These are phyloP conservation scores for Pocillopora meandrina DNA, from an alignment of 92 coral and sea anemone genomes.

Conservation along the genomic window DNA sequence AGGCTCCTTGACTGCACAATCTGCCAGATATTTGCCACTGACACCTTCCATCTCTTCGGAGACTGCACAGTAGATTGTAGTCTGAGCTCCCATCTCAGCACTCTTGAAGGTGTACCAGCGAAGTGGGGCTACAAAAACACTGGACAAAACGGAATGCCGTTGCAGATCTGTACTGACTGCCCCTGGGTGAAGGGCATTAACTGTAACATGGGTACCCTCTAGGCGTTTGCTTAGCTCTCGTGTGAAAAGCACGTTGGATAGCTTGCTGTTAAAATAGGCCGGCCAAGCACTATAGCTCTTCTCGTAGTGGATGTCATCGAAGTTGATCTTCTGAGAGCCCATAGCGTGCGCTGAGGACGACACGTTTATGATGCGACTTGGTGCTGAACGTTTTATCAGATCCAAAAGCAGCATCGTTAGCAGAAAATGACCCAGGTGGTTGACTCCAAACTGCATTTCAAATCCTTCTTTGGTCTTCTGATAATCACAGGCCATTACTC, in stretches of 20 bases:
- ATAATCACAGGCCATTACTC: conserved; percentile 68
- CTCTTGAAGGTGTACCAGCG: conserved; percentile 72
- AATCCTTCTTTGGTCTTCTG: conserved; percentile 80
- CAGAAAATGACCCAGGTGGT: conserved; percentile 92
- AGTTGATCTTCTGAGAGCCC: conserved; percentile 55
- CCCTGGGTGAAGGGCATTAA: conserved; percentile 82
- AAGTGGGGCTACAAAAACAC: conserved; percentile 9
- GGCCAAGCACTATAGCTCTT: conserved; percentile 58
- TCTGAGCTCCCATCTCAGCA: conserved; percentile 78
- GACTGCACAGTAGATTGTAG: conserved; percentile 79
- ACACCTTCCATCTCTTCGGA: conserved; percentile 84
- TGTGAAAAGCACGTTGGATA: conserved; percentile 84
- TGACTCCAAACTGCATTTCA: conserved; percentile 86
- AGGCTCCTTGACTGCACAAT: conserved; percentile 61
- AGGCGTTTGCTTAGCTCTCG: conserved; percentile 78
- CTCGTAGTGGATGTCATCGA: conserved; percentile 64
- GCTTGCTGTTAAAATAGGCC: conserved; percentile 80
- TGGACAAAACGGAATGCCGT: conserved; percentile 54
- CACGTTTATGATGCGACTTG: conserved; percentile 78
- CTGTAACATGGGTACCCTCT: conserved; percentile 82
- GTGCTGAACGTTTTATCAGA: conserved; percentile 66
- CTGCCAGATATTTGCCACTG: conserved; percentile 76
- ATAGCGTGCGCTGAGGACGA: conserved; percentile 55
- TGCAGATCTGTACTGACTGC: conserved; percentile 51
- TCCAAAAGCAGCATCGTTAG: conserved; percentile 81